Evolutionary conservation across 2,888 invertebrate species (phyloP).

Genomic region (Microplitis manilae): DNA sequence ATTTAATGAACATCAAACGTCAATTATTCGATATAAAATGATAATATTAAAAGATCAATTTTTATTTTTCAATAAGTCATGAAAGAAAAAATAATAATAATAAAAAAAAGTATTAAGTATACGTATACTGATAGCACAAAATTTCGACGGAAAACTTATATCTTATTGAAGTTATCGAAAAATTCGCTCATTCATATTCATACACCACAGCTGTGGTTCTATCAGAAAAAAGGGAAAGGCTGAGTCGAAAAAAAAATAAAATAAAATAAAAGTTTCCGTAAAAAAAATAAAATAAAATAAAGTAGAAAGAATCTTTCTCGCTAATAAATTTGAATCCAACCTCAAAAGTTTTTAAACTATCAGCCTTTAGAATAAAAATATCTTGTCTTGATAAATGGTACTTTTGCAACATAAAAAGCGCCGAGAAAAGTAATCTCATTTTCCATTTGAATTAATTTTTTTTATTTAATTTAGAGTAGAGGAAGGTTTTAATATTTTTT

Average conservation of each 20-base stretch:
- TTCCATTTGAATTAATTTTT: neutral
- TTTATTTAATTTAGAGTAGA: neutral
- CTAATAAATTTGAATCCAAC: slow-evolving; percentile 25
- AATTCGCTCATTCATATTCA: slow-evolving; percentile 54
- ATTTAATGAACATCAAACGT: neutral
- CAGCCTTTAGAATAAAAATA: slow-evolving; percentile 13
- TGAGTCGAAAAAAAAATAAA: slow-evolving; percentile 12
- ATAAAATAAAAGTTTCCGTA: slow-evolving; percentile 15
- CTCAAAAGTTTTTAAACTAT: slow-evolving; percentile 16
- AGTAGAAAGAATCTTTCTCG: slow-evolving; percentile 28
- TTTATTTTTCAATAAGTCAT: neutral
- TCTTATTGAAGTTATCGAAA: slow-evolving; percentile 37
- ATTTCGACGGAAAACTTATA: slow-evolving; percentile 31
- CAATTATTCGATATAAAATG: neutral
- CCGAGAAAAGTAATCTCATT: neutral
- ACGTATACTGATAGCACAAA: neutral
- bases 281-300: slow-evolving; percentile 32
- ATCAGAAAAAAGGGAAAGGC: slow-evolving; percentile 14
- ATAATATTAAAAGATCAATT: neutral
- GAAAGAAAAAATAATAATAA: slow-evolving; percentile 3
- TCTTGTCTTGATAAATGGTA: slow-evolving; percentile 16
- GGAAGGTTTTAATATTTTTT: neutral
- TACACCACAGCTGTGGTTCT: slow-evolving; percentile 49
- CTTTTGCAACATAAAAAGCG: slow-evolving; percentile 7
- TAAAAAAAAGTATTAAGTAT: neutral